A percentile compares a stretch with the other conserved stretches of the same genome.
phyloP scores from a whole-genome alignment of 2,797 vertebrate genomes.

The Brotula barbata region DNA sequence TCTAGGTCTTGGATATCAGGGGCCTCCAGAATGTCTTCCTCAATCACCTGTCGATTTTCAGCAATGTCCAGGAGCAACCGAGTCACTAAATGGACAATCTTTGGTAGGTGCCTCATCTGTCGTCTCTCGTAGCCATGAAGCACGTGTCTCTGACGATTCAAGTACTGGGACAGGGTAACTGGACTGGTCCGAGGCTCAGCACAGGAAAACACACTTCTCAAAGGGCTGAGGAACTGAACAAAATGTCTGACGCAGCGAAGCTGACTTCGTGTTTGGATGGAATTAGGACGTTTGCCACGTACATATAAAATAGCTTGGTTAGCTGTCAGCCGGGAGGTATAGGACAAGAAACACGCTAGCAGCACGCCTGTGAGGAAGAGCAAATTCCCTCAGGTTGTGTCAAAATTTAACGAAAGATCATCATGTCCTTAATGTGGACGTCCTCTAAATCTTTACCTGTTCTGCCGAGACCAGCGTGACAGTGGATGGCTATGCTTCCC shows the following conservation, averaged over 20 bases:
- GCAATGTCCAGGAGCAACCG: slow-evolving; percentile 87
- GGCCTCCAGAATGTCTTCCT: slow-evolving; percentile 82
- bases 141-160: slow-evolving; percentile 90
- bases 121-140: slow-evolving; percentile 92
- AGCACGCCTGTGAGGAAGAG: slow-evolving; percentile 84
- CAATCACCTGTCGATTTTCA: slow-evolving; percentile 87
- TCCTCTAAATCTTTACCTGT: slow-evolving; percentile 83
- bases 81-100: slow-evolving; percentile 88
- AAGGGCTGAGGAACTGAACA: slow-evolving; percentile 87
- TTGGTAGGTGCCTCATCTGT: slow-evolving; percentile 88
- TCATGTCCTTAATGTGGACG: background rate
- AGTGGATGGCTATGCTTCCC: slow-evolving; percentile 94
- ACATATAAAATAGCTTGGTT: slow-evolving; percentile 94
- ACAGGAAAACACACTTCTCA: slow-evolving; percentile 89
- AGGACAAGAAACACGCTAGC: slow-evolving; percentile 93
- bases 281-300: slow-evolving; percentile 90
- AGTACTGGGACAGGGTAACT: slow-evolving; percentile 88
- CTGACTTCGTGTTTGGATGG: slow-evolving; percentile 94
- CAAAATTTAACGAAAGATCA: background rate
- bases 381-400: background rate
- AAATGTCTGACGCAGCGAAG: slow-evolving; percentile 89
- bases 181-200: slow-evolving; percentile 82
- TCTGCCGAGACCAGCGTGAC: slow-evolving; percentile 94
- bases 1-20: slow-evolving; percentile 86
- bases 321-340: slow-evolving; percentile 89